Conservation (phyloP, 1,140 invertebrate genomes). For the Drosophila busckii region DNA sequence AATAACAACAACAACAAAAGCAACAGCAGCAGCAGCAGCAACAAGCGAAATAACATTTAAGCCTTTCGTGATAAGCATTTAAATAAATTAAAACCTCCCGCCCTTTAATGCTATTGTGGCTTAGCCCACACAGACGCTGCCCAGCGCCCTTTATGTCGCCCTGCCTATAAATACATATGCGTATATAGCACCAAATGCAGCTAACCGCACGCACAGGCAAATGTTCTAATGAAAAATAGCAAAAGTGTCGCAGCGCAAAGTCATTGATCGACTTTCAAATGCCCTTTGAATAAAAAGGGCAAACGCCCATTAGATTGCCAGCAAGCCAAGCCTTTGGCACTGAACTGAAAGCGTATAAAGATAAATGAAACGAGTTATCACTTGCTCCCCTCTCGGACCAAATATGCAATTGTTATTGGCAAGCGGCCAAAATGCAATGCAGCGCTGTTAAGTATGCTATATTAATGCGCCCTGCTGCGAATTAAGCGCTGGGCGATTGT, state of each 20-base stretch:
- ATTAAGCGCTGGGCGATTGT: slow-evolving; percentile 34
- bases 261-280: not conserved
- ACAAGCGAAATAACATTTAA: slow-evolving; percentile 74
- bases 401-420: slow-evolving; percentile 29
- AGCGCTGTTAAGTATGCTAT: slow-evolving; percentile 65
- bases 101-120: slow-evolving; percentile 18
- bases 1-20: no score
- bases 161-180: slow-evolving; percentile 6
- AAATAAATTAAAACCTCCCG: slow-evolving; percentile 70
- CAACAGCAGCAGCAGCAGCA: no score
- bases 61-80: slow-evolving; percentile 76
- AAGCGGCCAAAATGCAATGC: slow-evolving; percentile 50
- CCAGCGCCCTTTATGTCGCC: not conserved
- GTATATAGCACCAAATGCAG: slow-evolving; percentile 41
- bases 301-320: no score
- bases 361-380: no score
- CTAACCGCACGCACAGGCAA: slow-evolving; percentile 51
- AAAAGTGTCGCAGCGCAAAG: slow-evolving; percentile 43
- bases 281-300: no score
- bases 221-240: slow-evolving; percentile 76
- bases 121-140: slow-evolving; percentile 19
- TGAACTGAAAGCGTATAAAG: no score
- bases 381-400: no score
- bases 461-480: slow-evolving; percentile 64
- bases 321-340: no score